Evolutionary conservation across 2,888 invertebrate genomes (phyloP).

Genomic region (Tryphoninae sp.): DNA sequence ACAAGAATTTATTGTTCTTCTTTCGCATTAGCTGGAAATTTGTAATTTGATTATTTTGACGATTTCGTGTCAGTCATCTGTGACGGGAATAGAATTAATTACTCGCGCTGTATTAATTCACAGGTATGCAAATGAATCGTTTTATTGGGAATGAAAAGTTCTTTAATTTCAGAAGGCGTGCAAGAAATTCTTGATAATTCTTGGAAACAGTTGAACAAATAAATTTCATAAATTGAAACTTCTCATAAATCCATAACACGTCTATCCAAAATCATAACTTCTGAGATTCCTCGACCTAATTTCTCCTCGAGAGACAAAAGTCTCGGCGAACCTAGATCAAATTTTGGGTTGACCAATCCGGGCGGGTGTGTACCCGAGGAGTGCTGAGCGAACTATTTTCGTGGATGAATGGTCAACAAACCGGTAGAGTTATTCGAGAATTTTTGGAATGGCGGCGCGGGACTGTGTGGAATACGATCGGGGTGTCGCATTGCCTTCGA

Average conservation of each 20-base stretch:
- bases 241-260: conserved; percentile 18
- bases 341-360: neutral
- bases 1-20: neutral
- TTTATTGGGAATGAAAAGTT: neutral
- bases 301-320: neutral
- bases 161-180: neutral
- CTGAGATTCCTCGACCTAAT: conserved; percentile 13
- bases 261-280: neutral
- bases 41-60: neutral
- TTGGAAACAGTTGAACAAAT: conserved; percentile 11
- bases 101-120: neutral
- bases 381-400: conserved; percentile 8
- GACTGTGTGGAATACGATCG: neutral
- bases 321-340: neutral
- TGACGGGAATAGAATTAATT: neutral
- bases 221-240: conserved; percentile 32
- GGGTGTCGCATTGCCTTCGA: conserved; percentile 2
- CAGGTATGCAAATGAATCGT: no score
- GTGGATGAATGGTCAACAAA: conserved; percentile 4
- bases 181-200: neutral
- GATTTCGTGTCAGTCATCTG: neutral
- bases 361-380: neutral
- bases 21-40: neutral
- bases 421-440: conserved; percentile 16
- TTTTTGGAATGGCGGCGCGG: neutral